These are phyloP conservation scores for Boloria selene DNA, from an alignment of 2,888 invertebrate genomes.

Conservation along the genomic window DNA sequence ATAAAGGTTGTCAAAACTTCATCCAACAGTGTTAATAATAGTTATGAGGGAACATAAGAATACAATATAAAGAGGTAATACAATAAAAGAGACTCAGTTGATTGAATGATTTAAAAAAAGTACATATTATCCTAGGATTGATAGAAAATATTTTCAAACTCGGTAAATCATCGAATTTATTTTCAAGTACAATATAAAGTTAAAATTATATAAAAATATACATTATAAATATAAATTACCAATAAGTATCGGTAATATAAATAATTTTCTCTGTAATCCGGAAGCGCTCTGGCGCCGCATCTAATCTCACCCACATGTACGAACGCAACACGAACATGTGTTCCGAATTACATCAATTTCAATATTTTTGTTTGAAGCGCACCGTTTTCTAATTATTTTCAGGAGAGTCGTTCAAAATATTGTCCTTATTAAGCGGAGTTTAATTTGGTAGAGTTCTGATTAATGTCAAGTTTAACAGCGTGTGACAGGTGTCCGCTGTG, in stretches of 20 bases:
- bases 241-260: not conserved
- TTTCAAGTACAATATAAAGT: too few relatives aligned
- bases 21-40: not conserved
- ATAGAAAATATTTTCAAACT: too few relatives aligned
- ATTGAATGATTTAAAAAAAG: too few relatives aligned
- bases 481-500: not conserved
- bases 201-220: too few relatives aligned
- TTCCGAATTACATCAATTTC: conserved; percentile 31
- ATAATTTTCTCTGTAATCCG: conserved; percentile 15
- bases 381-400: conserved; percentile 27
- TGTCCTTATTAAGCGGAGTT: conserved; percentile 18
- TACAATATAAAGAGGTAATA: not conserved
- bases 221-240: too few relatives aligned
- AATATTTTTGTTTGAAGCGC: conserved; percentile 22
- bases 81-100: not conserved
- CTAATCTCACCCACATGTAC: conserved; percentile 27
- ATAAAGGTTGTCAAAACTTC: conserved; percentile 2
- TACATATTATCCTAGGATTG: too few relatives aligned
- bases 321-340: conserved; percentile 25
- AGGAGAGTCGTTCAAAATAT: conserved; percentile 20
- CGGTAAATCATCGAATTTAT: too few relatives aligned
- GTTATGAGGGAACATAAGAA: not conserved
- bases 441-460: conserved; percentile 16
- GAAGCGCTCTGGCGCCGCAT: conserved; percentile 23
- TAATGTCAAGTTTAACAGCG: conserved; percentile 4